Base-by-base conservation (phyloP, 2,797 vertebrate genomes). In the Enteromius radiatus region DNA sequence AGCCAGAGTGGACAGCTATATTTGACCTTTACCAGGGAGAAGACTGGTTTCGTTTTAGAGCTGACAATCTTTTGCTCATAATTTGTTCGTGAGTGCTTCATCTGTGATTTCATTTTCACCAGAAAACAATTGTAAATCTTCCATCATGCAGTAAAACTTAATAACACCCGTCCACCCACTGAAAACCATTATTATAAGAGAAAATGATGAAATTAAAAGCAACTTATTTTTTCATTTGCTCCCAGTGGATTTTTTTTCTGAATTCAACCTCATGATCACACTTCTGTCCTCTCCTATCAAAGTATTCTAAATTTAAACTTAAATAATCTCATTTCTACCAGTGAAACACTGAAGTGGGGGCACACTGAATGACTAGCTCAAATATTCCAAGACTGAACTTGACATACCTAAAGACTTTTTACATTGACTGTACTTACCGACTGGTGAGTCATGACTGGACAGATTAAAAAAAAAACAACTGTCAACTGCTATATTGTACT, bases 131-230 rank as follows among this genome's bases (percentile, higher is more conserved):
- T 33, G 1, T 33, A 33, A 64, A 36, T 49, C 43, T 73, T 73
- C 28, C 56, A 52, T 64, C 3, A 52, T 64, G 69, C 43, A 19
- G 10, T 80, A 43, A 79, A 80, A 67, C 45, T 19, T 41, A 17
- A 56, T 52, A 52, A 67, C 31, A 74, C 17, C 26, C 10, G 0
- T 63, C 54, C 38, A 23, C 38, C 54, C 28, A 36, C 43, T 49
- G 28, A 81, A 81, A 73, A 70, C 9, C 31, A 33, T 71, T 17
- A 33, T 61, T 43, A 59, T 23, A 31, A 80, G 36, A 3, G 23
- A 80, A 80, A 71, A 71, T 36, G 0, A 49, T 73, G 41, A 73
- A 81, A 73, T 81, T 63, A 73, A 81, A 73, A 81, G 68, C 9
- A 63, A 49, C n/a, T 80, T 61, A 80, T 73, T 47, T 68, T 73